These are phyloP conservation scores for Hylyphantes graminicola DNA, from an alignment of 1,140 invertebrate genomes.

Conservation along the genomic window DNA sequence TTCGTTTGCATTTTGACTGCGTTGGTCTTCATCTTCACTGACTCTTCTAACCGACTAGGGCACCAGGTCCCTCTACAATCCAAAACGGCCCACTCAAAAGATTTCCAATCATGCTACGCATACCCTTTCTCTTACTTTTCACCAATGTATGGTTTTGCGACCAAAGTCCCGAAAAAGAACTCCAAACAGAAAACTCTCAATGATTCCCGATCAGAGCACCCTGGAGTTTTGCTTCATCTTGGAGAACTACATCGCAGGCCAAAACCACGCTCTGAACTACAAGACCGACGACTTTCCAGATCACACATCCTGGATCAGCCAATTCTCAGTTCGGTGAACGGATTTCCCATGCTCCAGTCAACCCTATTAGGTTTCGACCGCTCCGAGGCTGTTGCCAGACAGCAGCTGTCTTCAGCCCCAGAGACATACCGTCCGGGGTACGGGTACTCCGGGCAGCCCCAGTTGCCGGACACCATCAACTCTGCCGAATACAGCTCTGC, in stretches of 20 bases:
- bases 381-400: slow-evolving; percentile 58
- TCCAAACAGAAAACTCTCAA: slow-evolving; percentile 42
- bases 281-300: neutral
- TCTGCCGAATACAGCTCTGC: neutral
- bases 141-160: slow-evolving; percentile 53
- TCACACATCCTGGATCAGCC: slow-evolving; percentile 30
- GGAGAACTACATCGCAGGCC: slow-evolving; percentile 58
- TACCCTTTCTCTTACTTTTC: slow-evolving; percentile 32
- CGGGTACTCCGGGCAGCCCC: slow-evolving; percentile 2
- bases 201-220: slow-evolving; percentile 60
- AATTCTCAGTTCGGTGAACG: slow-evolving; percentile 4
- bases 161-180: slow-evolving; percentile 34
- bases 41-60: neutral
- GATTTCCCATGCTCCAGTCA: slow-evolving; percentile 57
- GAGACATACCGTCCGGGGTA: slow-evolving; percentile 35
- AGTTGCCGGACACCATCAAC: slow-evolving; percentile 15
- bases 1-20: neutral
- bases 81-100: slow-evolving; percentile 52
- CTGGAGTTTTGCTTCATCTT: slow-evolving; percentile 62
- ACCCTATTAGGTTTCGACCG: slow-evolving; percentile 57
- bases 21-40: neutral
- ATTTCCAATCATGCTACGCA: slow-evolving; percentile 44
- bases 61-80: neutral
- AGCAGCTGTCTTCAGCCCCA: slow-evolving; percentile 55
- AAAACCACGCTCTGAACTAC: neutral